Percentiles rank a stretch among this genome's conserved stretches.
Conservation (phyloP, 2,113 vertebrate genomes). For the Anarhynchus alexandrinus region DNA sequence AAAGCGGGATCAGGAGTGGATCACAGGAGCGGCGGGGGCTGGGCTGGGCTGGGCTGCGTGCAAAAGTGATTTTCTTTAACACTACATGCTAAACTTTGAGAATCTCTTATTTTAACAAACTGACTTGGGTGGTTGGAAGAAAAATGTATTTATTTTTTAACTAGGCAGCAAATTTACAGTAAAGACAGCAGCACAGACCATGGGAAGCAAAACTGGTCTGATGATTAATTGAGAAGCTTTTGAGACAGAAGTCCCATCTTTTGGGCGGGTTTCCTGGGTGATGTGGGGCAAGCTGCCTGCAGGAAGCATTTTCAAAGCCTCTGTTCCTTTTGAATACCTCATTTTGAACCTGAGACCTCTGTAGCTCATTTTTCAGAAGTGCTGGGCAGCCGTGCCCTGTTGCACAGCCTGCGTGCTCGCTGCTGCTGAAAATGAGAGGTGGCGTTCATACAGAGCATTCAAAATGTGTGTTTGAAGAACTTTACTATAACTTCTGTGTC, state of each 20-base stretch:
- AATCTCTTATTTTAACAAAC: background rate
- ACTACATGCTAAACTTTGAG: background rate
- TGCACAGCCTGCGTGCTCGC: background rate
- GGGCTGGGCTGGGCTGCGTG: background rate
- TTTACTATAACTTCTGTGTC: background rate
- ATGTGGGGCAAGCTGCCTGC: background rate
- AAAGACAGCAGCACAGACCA: background rate
- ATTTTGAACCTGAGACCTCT: background rate
- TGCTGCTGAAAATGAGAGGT: background rate
- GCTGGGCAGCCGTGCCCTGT: background rate
- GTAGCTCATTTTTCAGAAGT: background rate
- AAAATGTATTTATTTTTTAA: background rate
- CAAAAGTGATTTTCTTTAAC: background rate
- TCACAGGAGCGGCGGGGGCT: background rate
- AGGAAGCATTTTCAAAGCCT: background rate
- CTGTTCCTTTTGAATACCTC: background rate
- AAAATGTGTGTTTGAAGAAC: background rate
- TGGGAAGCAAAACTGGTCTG: background rate
- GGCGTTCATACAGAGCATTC: background rate
- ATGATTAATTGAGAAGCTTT: background rate
- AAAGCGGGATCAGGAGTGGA: background rate
- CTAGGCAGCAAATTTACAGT: background rate
- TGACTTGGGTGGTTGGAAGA: background rate
- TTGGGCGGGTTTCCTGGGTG: background rate
- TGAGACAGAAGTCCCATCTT: background rate